These are phyloP conservation scores for Seira musarum DNA, from an alignment of 2,888 invertebrate species.

Conservation along the genomic window DNA sequence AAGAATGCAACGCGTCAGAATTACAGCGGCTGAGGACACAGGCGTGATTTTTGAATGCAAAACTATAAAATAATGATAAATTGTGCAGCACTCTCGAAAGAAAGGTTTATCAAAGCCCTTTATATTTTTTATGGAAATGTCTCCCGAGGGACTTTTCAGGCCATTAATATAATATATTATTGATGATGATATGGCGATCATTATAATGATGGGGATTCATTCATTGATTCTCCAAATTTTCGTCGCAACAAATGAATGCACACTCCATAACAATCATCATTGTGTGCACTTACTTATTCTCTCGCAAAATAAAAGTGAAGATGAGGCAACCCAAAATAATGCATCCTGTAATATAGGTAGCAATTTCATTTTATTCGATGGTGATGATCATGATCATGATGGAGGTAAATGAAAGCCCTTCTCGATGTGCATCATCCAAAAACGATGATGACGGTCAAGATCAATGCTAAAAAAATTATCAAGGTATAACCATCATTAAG, in stretches of 20 bases:
- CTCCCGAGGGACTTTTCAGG: constrained; percentile 18
- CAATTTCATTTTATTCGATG: not conserved
- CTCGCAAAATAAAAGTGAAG: not conserved
- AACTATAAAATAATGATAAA: constrained; percentile 9
- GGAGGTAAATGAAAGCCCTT: constrained; percentile 4
- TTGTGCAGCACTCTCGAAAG: not conserved
- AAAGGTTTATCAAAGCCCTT: not conserved
- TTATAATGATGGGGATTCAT: constrained; percentile 2
- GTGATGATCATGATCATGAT: too few species aligned
- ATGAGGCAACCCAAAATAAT: not conserved
- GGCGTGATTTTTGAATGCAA: not conserved
- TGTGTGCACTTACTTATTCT: not conserved
- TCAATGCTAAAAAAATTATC: constrained; percentile 6
- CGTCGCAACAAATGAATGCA: not conserved
- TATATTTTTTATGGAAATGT: constrained; percentile 1
- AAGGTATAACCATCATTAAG: constrained; percentile 8
- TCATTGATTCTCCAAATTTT: not conserved
- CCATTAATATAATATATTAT: constrained; percentile 16
- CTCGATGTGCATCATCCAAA: constrained; percentile 19
- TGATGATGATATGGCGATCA: not conserved
- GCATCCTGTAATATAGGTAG: not conserved
- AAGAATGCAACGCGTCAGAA: not conserved
- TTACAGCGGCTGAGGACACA: not conserved
- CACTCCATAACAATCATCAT: not conserved
- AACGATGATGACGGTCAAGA: not conserved